Evolutionary conservation across 2,888 invertebrate species (phyloP), one percentile per base, ranked within the genome.

Genomic region (Agrenia bidenticulata): DNA sequence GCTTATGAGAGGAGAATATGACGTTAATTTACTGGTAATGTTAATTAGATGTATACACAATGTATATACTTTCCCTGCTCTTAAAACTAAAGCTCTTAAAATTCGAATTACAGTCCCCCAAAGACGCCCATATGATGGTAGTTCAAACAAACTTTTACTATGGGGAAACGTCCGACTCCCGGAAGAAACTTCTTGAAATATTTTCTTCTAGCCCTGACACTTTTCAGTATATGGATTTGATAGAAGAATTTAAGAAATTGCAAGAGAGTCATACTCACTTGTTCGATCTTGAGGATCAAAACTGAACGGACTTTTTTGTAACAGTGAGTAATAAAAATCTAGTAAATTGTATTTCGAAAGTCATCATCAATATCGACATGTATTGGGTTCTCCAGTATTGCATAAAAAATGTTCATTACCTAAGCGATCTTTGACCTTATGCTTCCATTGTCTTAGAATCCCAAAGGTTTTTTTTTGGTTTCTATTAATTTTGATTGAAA

Each of bases 101-200:
- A 37, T 41, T 51, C 13, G 32, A 37, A 15, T 41, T 50, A 37
- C 75, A 80, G 63, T 87, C 82, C 78, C 87, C 85, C 0, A 85
- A 86, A 78, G 93, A 94, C 80, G 93, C 93, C 0, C 90, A 89
- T 77, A 93, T 91, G 78, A 80, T 94, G 61, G 90, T 88, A 0
- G 92, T 93, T 79, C 89, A 93, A 79, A 81, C 93, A 66, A 91
- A 92, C 79, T 82, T 93, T 80, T 94, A 91, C 80, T 94, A 92
- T 79, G 84, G 84, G 56, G 85, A 86, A 73, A 83, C 86, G 60
- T 85, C 89, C 78, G 79, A 83, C 15, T 81, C 81, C 4, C 88
- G 89, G 78, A 77, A 84, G 1, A 79, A 84, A 53, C 79, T 93
- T 45, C 78, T 94, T 64, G 82, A 89, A 72, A 82, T 78, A 2